Evolutionary conservation across 2,797 vertebrate species (phyloP).

Genomic region (Esox masquinongy): DNA sequence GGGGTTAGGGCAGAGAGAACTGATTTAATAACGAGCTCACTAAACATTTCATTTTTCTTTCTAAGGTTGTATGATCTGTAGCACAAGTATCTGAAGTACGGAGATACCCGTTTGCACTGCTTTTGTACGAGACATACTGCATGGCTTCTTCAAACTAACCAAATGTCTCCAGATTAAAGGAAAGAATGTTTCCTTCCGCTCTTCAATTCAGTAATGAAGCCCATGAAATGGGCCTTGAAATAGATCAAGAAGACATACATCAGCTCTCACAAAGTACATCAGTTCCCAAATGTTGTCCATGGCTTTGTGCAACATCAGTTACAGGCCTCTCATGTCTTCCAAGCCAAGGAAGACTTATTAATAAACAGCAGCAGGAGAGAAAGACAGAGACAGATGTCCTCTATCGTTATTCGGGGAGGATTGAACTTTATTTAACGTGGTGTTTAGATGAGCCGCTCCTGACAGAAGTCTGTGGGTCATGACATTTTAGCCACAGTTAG

Average conservation of each 20-base stretch:
- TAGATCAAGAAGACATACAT: slow-evolving; percentile 1
- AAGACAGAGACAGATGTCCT: too few species aligned
- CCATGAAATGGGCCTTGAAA: not conserved
- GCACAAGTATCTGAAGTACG: slow-evolving; percentile 29
- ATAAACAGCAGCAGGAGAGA: too few species aligned
- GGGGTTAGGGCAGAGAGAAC: slow-evolving; percentile 41
- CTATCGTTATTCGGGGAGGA: too few species aligned
- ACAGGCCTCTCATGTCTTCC: too few species aligned
- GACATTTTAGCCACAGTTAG: too few species aligned
- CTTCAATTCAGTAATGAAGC: not conserved
- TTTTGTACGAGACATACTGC: slow-evolving; percentile 33
- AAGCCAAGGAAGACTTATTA: too few species aligned
- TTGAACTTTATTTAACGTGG: too few species aligned
- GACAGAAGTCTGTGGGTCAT: too few species aligned
- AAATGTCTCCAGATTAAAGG: slow-evolving; percentile 35
- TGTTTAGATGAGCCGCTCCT: too few species aligned
- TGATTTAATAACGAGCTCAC: slow-evolving; percentile 45
- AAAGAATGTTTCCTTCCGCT: slow-evolving; percentile 25
- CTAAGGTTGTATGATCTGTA: too few species aligned
- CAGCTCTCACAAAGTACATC: not conserved
- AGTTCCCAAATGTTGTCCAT: not conserved
- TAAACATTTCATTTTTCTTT: slow-evolving; percentile 34
- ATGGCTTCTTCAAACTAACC: slow-evolving; percentile 26
- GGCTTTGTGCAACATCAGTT: too few species aligned
- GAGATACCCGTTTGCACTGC: slow-evolving; percentile 30